Conservation (phyloP, 2,113 vertebrate species). For the Rhodinocichla rosea region DNA sequence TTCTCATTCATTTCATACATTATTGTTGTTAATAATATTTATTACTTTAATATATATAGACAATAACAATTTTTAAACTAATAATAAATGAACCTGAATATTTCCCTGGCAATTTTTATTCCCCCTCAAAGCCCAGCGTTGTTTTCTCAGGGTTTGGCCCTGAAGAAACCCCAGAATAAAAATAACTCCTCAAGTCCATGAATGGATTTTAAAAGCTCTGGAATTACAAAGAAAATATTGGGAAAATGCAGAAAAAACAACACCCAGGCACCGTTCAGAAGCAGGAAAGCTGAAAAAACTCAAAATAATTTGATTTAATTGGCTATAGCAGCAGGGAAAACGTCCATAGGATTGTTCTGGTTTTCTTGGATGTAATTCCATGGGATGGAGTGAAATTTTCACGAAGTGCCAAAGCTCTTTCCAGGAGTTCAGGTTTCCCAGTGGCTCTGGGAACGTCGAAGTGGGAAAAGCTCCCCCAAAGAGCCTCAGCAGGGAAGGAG, state of each 20-base stretch:
- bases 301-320: not conserved
- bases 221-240: not conserved
- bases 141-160: not conserved
- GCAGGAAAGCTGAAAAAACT: not conserved
- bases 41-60: rapidly evolving
- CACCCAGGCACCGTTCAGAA: not conserved
- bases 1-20: not conserved
- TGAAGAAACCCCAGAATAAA: not conserved
- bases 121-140: not conserved
- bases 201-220: not conserved
- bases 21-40: too few relatives aligned
- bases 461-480: not conserved
- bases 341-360: not conserved
- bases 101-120: not conserved
- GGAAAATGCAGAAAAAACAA: not conserved
- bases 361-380: not conserved
- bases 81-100: not conserved
- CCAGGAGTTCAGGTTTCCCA: constrained; percentile 8
- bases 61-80: not conserved
- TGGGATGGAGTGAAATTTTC: not conserved
- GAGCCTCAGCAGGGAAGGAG: not conserved
- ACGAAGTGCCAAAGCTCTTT: not conserved
- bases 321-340: not conserved
- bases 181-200: not conserved
- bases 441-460: not conserved